Evolutionary conservation across 1,140 invertebrate genomes (phyloP), one percentile per base, ranked within the genome.

Genomic region (Lanistes nyassanus): DNA sequence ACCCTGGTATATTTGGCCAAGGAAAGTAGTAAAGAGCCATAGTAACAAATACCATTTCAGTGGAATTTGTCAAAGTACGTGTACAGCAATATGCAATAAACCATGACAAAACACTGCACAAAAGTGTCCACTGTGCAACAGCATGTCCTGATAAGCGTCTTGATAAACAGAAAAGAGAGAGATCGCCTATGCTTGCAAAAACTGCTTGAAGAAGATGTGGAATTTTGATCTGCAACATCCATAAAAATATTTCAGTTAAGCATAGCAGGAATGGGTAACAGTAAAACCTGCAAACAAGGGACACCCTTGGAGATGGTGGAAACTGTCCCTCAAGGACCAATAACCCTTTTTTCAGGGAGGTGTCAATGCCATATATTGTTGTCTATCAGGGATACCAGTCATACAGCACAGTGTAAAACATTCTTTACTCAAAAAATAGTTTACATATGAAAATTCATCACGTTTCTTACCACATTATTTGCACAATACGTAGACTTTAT

Each of bases 11-110:
- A 73, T 76, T 82, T 65, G 91, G 90, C 92, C 94, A 96, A 7
- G 95, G 94, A 88, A 94, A 97, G 78, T 94, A 92, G 56, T 94
- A 95, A 0, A 98, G 81, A 0, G 93, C 95, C 76, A 97, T 92
- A 7, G 92, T 92, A 3, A 94, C 94, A 19, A 97, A 85, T 19
- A 93, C 90, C 53, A 94, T 93, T 90, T 98, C 97, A 74, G 95
- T 86, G 0, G 93, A 94, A 83, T 98, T 98, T 16, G 94, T 92
- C 51, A 98, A 83, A 0, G 96, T 97, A 55, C 97, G 90, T 2
- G 95, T 93, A 0, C 92, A 92, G 64, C 94, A 95, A 87, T 96
- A 98, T 83, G 96, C 94, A 91, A 95, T 94, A 85, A 96, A 98
- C 94, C 95, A 97, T 68, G 93, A 94, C 0, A 92, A 92, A 37